These are phyloP conservation scores for Habropoda laboriosa DNA, from an alignment of 1,140 invertebrate genomes.

Conservation along the genomic window DNA sequence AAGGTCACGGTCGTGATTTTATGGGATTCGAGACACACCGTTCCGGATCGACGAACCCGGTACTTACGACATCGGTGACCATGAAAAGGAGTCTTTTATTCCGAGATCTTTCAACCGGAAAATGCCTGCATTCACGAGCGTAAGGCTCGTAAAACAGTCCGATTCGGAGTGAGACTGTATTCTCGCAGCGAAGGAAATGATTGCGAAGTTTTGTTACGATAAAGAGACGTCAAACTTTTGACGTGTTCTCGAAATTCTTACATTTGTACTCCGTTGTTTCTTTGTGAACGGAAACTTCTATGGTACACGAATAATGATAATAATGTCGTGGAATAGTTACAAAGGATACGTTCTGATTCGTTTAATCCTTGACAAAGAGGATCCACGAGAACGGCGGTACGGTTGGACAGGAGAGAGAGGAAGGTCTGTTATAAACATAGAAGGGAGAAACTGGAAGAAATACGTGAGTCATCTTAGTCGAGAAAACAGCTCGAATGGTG, in stretches of 20 bases:
- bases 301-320: too few species aligned
- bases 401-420: background rate
- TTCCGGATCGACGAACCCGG: slow-evolving; percentile 40
- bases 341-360: too few species aligned
- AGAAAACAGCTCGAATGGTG: background rate
- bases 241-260: too few species aligned
- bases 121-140: slow-evolving; percentile 24
- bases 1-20: slow-evolving; percentile 64
- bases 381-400: background rate
- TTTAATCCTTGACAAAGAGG: background rate
- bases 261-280: too few species aligned
- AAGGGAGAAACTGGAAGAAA: background rate
- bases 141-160: slow-evolving; percentile 20
- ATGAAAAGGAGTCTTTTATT: slow-evolving; percentile 43
- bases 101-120: slow-evolving; percentile 22
- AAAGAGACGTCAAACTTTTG: too few species aligned
- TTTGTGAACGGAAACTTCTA: too few species aligned
- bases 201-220: background rate
- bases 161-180: background rate
- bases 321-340: too few species aligned
- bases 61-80: slow-evolving; percentile 42
- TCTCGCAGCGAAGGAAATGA: too few species aligned
- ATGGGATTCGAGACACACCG: slow-evolving; percentile 30
- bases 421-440: background rate
- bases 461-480: slow-evolving; percentile 17